A percentile compares a stretch with the other conserved stretches of the same genome.
phyloP scores from a whole-genome alignment of 2,797 vertebrate species.

The Acrocephalus scirpaceus region DNA sequence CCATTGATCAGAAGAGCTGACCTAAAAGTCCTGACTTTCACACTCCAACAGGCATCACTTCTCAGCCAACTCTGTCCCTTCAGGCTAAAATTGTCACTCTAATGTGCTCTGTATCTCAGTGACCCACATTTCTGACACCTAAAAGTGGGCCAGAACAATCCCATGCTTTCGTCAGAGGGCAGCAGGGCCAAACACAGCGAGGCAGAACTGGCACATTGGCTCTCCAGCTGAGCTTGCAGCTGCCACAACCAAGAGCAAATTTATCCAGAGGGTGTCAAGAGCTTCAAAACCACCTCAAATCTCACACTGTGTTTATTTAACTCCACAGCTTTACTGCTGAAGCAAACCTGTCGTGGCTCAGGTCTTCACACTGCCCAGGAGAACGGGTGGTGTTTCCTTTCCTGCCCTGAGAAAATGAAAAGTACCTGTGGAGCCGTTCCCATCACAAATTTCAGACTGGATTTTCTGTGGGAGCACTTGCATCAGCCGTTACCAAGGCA shows the following conservation, averaged over 20 bases:
- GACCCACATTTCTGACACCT: conserved; percentile 48
- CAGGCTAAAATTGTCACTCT: neutral
- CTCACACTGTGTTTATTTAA: neutral
- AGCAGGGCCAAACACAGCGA: neutral
- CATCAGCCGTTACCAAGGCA: neutral
- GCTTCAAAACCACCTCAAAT: neutral
- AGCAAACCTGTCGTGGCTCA: neutral
- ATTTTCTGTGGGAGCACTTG: neutral
- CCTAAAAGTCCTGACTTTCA: conserved; percentile 1
- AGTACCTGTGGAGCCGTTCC: neutral
- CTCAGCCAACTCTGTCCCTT: neutral
- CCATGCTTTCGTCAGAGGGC: neutral
- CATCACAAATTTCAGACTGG: neutral
- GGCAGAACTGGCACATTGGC: neutral
- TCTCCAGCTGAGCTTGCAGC: neutral
- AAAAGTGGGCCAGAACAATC: conserved; percentile 14
- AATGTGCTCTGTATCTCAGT: neutral
- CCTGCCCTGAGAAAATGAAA: neutral
- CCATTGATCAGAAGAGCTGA: neutral
- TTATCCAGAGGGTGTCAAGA: neutral
- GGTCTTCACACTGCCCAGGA: neutral
- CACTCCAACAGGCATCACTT: neutral
- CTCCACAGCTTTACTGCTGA: neutral
- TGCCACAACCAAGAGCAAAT: neutral
- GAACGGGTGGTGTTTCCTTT: neutral